Evolutionary conservation across 2,113 vertebrate species (phyloP), one percentile per base, ranked within the genome.

Genomic region (Emydura subglobosa): DNA sequence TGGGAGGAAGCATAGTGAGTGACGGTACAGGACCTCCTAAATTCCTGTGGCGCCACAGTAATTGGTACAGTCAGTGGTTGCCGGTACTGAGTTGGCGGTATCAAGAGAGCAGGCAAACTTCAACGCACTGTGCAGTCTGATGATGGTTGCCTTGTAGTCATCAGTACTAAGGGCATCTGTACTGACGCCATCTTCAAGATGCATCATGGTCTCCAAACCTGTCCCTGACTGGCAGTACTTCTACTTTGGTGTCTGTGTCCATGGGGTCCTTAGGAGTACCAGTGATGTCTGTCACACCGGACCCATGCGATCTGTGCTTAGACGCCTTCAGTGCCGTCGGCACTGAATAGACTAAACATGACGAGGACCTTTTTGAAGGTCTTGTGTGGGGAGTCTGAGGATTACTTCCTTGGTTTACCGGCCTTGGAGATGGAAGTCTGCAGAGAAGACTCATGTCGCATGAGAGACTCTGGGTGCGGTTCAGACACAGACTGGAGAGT

Each of bases 81-180:
- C 31, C 19, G 13, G 31, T 65, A 65, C 31, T n/a, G 31, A 65
- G 61, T 9, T 7, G 14, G 16, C 17, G 4, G 31, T 65, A 65
- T 16, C 31, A 65, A 65, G 61, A 31, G 16, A 65, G 31, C 16
- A 4, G 31, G 16, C 2, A 19, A 65, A 31, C 6, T 65, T 65
- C 6, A 7, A 31, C 16, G 10, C 31, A 65, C 16, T 31, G 4
- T n/a, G 16, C 3, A 14, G 7, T 65, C 4, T 4, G 1, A n/a
- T 34, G 61, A 34, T 65, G 61, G 61, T n/a, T 65, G 31, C 61
- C 31, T 65, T 16, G 16, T 31, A 65, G 61, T 34, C 3, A 16
- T 65, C 7, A 7, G 61, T 65, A n/a, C 61, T 17, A 14, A n/a
- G 61, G 31, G 31, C 16, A 65, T 65, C 31, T 13, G 31, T 65